phyloP scores from a whole-genome alignment of 2,797 vertebrate species.

The Eurystomus glaucurus region DNA sequence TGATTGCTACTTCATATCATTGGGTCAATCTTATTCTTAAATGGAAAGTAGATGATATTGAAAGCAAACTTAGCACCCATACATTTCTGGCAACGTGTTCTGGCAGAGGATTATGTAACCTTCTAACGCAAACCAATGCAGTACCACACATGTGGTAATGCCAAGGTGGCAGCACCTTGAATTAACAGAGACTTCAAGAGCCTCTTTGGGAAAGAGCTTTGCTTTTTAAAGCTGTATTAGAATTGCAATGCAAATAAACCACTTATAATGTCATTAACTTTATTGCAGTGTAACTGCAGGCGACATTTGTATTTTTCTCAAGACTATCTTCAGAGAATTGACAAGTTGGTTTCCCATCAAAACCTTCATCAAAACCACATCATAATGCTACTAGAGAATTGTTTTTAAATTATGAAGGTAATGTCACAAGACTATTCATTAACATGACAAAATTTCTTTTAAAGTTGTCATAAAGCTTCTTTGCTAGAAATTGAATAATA shows the following conservation, averaged over 20 bases:
- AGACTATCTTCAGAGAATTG: not conserved
- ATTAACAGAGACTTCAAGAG: not conserved
- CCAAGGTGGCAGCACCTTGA: not conserved
- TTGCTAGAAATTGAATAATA: not conserved
- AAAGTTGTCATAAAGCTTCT: not conserved
- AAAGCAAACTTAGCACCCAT: not conserved
- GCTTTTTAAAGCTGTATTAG: not conserved
- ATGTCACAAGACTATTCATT: constrained; percentile 6
- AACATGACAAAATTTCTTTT: not conserved
- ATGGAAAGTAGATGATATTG: not conserved
- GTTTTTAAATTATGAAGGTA: constrained; percentile 12
- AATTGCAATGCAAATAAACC: constrained; percentile 11
- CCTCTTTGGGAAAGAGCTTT: not conserved
- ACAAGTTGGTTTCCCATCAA: constrained; percentile 7
- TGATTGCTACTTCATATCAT: not conserved
- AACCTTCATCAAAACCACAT: constrained; percentile 11
- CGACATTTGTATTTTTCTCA: constrained; percentile 2
- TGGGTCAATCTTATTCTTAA: not conserved
- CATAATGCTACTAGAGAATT: not conserved
- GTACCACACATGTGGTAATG: not conserved
- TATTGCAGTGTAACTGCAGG: not conserved
- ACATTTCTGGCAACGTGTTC: accelerated
- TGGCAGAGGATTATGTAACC: not conserved
- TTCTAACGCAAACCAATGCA: not conserved
- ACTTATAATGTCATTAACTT: not conserved